Percentiles rank a stretch among this genome's conserved stretches.
Conservation (phyloP, 2,797 vertebrate species). For the Oryzias dopingdopingensis region DNA sequence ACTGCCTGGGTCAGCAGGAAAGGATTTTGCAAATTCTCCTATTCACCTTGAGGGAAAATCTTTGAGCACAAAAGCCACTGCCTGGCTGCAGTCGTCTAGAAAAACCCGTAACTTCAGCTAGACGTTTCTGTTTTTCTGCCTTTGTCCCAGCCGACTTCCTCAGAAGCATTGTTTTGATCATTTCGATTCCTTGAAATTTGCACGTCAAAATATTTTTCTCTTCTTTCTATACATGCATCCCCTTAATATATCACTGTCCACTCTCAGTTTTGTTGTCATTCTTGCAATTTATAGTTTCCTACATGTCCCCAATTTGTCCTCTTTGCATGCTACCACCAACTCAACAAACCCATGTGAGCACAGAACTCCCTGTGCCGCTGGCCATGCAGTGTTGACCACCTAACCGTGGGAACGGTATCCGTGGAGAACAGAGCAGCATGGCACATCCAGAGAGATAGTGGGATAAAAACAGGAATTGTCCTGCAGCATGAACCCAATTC, state of each 20-base stretch:
- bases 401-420: conserved; percentile 66
- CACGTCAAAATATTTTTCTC: neutral
- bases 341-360: conserved; percentile 38
- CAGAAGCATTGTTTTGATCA: conserved; percentile 46
- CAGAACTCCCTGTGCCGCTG: conserved; percentile 32
- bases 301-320: conserved; percentile 30
- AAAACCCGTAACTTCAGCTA: conserved; percentile 22
- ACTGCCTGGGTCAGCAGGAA: conserved; percentile 6
- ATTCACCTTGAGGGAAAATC: conserved; percentile 10
- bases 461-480: conserved; percentile 64
- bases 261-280: conserved; percentile 9
- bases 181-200: conserved; percentile 19
- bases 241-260: conserved; percentile 12
- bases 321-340: neutral
- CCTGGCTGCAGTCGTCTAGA: neutral
- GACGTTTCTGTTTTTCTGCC: conserved; percentile 7
- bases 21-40: neutral
- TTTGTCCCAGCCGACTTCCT: conserved; percentile 39
- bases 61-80: conserved; percentile 1
- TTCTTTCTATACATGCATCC: neutral
- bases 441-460: conserved; percentile 40
- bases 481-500: conserved; percentile 54
- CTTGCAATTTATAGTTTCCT: conserved; percentile 3
- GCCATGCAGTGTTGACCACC: conserved; percentile 28
- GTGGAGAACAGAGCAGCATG: conserved; percentile 48